Conservation (phyloP, 1,140 invertebrate species). For the Atta cephalotes region DNA sequence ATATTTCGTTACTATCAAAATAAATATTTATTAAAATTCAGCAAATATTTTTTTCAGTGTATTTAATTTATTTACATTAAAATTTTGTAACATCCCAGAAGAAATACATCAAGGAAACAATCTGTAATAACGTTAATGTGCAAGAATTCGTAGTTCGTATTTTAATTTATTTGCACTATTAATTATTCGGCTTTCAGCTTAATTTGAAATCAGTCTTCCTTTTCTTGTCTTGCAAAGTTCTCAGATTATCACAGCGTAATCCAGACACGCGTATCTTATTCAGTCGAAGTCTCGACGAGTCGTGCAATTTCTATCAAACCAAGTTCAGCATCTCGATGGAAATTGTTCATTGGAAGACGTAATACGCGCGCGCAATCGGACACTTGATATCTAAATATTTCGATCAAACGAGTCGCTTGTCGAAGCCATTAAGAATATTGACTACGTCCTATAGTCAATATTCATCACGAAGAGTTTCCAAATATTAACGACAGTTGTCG, state of each 20-base stretch:
- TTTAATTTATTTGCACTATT: conserved; percentile 48
- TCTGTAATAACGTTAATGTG: not conserved
- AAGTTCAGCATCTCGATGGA: conserved; percentile 55
- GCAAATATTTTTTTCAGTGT: too few relatives aligned
- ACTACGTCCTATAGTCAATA: not conserved
- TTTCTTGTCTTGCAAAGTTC: not conserved
- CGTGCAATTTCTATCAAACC: conserved; percentile 18
- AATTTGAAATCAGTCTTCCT: conserved; percentile 11
- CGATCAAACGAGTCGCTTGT: conserved; percentile 15
- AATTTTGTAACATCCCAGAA: not conserved
- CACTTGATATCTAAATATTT: conserved; percentile 11
- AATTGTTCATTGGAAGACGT: conserved; percentile 20
- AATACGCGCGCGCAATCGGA: not conserved
- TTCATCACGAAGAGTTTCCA: not conserved
- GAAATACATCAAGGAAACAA: not conserved
- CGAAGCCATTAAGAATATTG: conserved; percentile 45
- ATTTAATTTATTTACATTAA: not conserved
- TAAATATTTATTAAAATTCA: too few relatives aligned
- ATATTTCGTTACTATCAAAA: too few relatives aligned
- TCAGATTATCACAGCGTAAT: not conserved
- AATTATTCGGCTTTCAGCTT: conserved; percentile 28
- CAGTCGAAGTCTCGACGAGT: not conserved
- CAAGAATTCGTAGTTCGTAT: not conserved
- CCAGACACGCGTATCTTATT: conserved; percentile 15
- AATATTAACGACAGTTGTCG: conserved; percentile 25